Conservation (phyloP, 2,888 invertebrate species). For the Epinotia ramella region DNA sequence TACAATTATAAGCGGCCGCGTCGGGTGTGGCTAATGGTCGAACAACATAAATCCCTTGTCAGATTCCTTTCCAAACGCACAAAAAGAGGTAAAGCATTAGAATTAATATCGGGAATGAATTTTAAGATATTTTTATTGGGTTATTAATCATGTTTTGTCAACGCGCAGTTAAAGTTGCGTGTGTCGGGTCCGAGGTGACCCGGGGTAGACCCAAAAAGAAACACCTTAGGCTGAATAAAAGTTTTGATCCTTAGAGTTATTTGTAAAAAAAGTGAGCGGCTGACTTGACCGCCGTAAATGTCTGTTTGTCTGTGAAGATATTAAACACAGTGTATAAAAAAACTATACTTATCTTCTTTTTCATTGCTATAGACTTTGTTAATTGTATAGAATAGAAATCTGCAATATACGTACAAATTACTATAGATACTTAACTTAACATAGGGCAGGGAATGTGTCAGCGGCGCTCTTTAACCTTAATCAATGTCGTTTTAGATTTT, state of each 20-base stretch:
- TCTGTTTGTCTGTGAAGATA: background rate
- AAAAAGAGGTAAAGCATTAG: conserved; percentile 58
- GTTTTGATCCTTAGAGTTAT: background rate
- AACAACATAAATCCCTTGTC: conserved; percentile 54
- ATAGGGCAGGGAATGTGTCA: too few species aligned
- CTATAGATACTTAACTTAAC: too few species aligned
- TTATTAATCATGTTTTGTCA: conserved; percentile 76
- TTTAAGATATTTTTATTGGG: conserved; percentile 67
- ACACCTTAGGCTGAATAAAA: background rate
- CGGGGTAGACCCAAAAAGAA: conserved; percentile 11
- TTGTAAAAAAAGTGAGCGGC: background rate
- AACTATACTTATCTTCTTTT: background rate
- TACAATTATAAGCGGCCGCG: conserved; percentile 34
- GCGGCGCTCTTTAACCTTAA: too few species aligned
- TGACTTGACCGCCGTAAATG: background rate
- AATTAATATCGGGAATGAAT: conserved; percentile 71
- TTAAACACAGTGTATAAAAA: background rate
- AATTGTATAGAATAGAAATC: too few species aligned
- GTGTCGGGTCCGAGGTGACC: conserved; percentile 22
- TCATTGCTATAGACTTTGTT: background rate
- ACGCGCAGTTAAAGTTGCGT: conserved; percentile 56
- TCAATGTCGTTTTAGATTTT: too few species aligned
- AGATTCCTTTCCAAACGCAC: conserved; percentile 55
- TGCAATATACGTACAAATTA: too few species aligned
- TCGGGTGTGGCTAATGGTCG: conserved; percentile 59